A percentile compares a stretch with the other conserved stretches of the same genome.
Evolutionary conservation across 2,797 vertebrate genomes (phyloP).

Genomic region (Trematomus bernacchii): DNA sequence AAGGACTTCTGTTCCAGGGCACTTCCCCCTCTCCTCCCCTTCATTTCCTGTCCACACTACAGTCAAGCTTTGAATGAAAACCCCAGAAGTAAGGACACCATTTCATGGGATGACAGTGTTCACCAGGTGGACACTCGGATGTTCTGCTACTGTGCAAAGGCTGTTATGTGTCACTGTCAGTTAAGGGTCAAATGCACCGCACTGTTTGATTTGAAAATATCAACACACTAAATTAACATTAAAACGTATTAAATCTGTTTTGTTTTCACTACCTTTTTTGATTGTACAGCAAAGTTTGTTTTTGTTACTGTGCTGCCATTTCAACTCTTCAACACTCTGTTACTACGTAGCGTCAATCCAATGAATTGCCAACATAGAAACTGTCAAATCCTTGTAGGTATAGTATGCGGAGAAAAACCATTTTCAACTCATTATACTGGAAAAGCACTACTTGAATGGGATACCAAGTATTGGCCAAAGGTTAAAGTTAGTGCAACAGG

Average conservation of each 20-base stretch:
- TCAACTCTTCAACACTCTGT: not conserved
- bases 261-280: conserved; percentile 19
- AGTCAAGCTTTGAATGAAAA: not conserved
- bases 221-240: conserved; percentile 21
- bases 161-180: not conserved
- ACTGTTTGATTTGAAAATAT: conserved; percentile 14
- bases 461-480: not conserved
- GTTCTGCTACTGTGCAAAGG: conserved; percentile 16
- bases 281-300: conserved; percentile 4
- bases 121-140: not conserved
- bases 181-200: conserved; percentile 4
- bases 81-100: not conserved
- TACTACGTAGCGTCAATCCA: conserved; percentile 2
- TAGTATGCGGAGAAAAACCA: conserved; percentile 8
- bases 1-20: not conserved
- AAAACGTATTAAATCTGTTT: conserved; percentile 20
- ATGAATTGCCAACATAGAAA: not conserved
- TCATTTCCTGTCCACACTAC: not conserved
- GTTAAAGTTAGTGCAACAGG: conserved; percentile 15
- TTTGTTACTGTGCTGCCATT: conserved; percentile 29
- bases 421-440: conserved; percentile 7
- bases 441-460: not conserved
- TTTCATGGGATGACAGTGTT: not conserved
- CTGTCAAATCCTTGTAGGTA: conserved; percentile 25
- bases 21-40: not conserved